Evolutionary conservation across 2,888 invertebrate genomes (phyloP).

Genomic region (Megaustenia siamemsis): DNA sequence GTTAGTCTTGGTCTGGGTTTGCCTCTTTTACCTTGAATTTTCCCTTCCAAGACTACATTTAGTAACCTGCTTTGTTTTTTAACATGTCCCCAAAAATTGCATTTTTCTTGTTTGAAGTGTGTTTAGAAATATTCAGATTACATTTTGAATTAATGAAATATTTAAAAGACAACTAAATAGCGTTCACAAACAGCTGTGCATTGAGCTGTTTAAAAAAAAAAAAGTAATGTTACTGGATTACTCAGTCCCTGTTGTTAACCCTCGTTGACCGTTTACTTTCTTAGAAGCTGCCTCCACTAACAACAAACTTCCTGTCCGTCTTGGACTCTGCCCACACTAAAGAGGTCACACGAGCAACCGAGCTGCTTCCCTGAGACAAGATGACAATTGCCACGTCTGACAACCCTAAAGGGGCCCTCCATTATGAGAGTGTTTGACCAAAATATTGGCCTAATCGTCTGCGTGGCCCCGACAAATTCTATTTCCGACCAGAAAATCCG

Average conservation of each 20-base stretch:
- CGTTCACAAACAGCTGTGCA: too few species aligned
- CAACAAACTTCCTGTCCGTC: slow-evolving; percentile 17
- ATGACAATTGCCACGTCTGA: slow-evolving; percentile 51
- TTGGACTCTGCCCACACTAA: background rate
- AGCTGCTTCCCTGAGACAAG: slow-evolving; percentile 43
- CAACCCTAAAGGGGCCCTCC: slow-evolving; percentile 48
- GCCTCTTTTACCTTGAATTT: too few species aligned
- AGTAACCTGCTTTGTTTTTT: too few species aligned
- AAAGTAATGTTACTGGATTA: slow-evolving; percentile 37
- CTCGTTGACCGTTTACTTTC: slow-evolving; percentile 13
- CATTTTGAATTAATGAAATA: too few species aligned
- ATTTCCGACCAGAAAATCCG: slow-evolving; percentile 50
- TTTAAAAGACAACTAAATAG: too few species aligned
- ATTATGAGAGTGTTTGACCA: slow-evolving; percentile 55
- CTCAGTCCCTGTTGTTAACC: slow-evolving; percentile 25
- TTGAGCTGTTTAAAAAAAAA: background rate
- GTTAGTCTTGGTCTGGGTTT: too few species aligned
- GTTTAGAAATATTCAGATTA: too few species aligned
- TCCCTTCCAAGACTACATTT: too few species aligned
- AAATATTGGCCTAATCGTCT: slow-evolving; percentile 59
- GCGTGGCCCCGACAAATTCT: slow-evolving; percentile 52
- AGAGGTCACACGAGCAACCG: slow-evolving; percentile 39
- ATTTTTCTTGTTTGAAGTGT: too few species aligned
- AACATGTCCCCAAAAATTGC: too few species aligned
- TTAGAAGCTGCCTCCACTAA: slow-evolving; percentile 1